Base-by-base conservation (phyloP, 64 coral and sea anemone genomes). In the Stylophora pistillata region DNA sequence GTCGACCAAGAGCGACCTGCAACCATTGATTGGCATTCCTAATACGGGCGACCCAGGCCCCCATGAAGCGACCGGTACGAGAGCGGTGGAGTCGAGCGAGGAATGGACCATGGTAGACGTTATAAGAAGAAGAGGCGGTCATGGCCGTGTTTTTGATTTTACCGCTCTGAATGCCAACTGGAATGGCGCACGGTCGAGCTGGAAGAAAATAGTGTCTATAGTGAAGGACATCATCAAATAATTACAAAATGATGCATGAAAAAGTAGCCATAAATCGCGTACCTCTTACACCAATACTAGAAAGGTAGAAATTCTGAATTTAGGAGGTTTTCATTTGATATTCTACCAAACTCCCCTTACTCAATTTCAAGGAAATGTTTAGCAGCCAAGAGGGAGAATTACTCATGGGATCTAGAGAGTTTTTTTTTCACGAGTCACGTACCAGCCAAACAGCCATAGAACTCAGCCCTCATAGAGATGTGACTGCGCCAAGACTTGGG, bases 81-180 rank as follows among this genome's bases (percentile, higher is more conserved):
- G 72, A 71, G 30, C 81, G 91, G 32, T 85, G 87, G 1, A 97
- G 91, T 55, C 95, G 83, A 31, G 91, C 95, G 73, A 90, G 89
- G 59, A 58, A 79, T 21, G 95, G 56, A 13, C 72, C 76, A 53
- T 82, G 85, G 29, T 65, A 76, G 3, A 30, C 61, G 52, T 97
- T 97, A 14, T 78, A 84, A n/a, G 72, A 78, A 11, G 95, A 93
- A 12, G 95, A 93, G 5, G 95, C 95, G 72, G 91, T 97, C 34
- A 97, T 87, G 16, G 87, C 91, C n/a, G 78, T 89, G 73, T 92
- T 93, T 29, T 65, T 93, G 16, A 96, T 85, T 52, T 74, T 82
- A 14, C 91, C 87, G 58, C 70, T 89, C 25, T 89, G 85, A 78
- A 93, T 77, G 25, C 95, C 95, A 76, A 96, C 87, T 32, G 95